These are phyloP conservation scores for Conops quadrifasciatus DNA, from an alignment of 2,888 invertebrate species.

Conservation along the genomic window DNA sequence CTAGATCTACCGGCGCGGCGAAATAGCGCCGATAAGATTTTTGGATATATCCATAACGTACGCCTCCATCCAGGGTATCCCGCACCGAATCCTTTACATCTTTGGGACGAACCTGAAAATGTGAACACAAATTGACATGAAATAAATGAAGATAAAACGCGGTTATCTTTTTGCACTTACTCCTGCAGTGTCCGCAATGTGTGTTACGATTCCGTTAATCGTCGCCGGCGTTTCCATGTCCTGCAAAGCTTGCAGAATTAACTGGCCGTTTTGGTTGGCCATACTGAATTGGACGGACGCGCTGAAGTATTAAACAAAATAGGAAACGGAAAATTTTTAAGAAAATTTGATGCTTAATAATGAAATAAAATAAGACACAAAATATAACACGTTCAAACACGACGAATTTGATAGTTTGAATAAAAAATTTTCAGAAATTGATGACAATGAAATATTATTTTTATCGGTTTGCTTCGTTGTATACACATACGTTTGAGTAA, in stretches of 20 bases:
- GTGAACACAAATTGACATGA: neutral
- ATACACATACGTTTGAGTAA: no score
- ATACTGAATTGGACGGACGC: no score
- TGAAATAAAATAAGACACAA: conserved; percentile 20
- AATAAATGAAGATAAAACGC: no score
- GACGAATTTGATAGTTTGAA: conserved; percentile 35
- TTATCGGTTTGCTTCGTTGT: conserved; percentile 27
- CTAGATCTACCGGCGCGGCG: conserved; percentile 40
- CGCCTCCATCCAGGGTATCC: conserved; percentile 41
- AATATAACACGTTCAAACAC: conserved; percentile 37
- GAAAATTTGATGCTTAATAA: conserved; percentile 6
- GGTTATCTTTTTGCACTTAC: conserved; percentile 32
- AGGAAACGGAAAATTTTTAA: conserved; percentile 12
- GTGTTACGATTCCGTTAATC: conserved; percentile 35
- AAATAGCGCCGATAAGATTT: conserved; percentile 40
- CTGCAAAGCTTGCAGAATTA: conserved; percentile 40
- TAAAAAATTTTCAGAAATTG: conserved; percentile 20
- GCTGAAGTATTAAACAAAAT: no score
- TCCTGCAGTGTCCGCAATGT: conserved; percentile 40
- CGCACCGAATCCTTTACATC: conserved; percentile 40
- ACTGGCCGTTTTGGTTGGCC: conserved; percentile 43
- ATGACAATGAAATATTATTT: conserved; percentile 24
- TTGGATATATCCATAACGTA: conserved; percentile 43
- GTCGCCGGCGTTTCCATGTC: conserved; percentile 41
- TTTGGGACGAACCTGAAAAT: conserved; percentile 36